These are phyloP conservation scores for Trichomalopsis sarcophagae DNA, from an alignment of 1,140 invertebrate species.

Conservation along the genomic window DNA sequence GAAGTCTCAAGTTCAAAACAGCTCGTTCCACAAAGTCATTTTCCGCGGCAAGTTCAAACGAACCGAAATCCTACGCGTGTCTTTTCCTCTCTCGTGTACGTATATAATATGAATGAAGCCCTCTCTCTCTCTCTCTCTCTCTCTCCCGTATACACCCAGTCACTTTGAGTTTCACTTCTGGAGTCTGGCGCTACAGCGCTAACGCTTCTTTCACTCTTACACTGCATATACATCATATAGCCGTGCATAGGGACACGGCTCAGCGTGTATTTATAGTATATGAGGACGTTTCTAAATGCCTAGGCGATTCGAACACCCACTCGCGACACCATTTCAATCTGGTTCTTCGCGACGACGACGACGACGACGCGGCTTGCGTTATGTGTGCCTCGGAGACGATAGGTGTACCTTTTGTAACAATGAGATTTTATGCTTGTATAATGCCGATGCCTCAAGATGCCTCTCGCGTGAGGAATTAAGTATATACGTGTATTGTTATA, in stretches of 20 bases:
- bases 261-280: neutral
- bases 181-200: neutral
- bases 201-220: neutral
- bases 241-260: neutral
- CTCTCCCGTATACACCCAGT: neutral
- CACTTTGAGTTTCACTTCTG: no score
- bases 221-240: neutral
- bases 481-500: no score
- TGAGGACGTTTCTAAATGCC: constrained; percentile 4
- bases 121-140: neutral
- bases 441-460: no score
- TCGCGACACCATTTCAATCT: constrained; percentile 7
- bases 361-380: no score
- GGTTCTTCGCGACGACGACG: neutral
- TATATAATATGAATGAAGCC: neutral
- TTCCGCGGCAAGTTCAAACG: constrained; percentile 6
- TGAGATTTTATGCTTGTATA: no score
- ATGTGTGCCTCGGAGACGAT: neutral
- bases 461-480: no score
- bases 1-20: neutral
- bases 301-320: constrained; percentile 7
- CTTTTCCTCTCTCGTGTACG: neutral
- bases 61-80: neutral
- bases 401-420: neutral
- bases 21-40: constrained; percentile 6